Conservation (phyloP, 1,140 invertebrate species). For the Octopus sinensis region DNA sequence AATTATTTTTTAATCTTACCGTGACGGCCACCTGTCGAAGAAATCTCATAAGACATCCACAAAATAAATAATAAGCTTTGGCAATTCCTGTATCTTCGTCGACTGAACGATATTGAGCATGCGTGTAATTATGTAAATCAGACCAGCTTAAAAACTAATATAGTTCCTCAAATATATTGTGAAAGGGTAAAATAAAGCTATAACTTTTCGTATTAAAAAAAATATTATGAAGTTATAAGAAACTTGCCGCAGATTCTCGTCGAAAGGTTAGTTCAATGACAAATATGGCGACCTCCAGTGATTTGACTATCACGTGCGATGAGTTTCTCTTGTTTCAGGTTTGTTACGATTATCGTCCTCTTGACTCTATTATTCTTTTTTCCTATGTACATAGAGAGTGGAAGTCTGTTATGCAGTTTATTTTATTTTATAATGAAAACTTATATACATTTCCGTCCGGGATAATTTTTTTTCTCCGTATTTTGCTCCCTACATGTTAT, state of each 20-base stretch:
- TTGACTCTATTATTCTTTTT: neutral
- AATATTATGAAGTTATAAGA: neutral
- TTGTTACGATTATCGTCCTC: neutral
- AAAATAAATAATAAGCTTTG: neutral
- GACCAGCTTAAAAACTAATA: too few species aligned
- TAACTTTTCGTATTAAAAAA: neutral
- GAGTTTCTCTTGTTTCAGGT: constrained; percentile 47
- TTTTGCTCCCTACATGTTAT: too few species aligned
- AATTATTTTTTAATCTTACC: neutral
- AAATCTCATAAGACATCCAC: constrained; percentile 3
- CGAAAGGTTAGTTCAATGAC: constrained; percentile 15
- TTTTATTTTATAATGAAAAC: too few species aligned
- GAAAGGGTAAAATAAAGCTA: too few species aligned
- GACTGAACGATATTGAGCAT: neutral
- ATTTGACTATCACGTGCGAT: constrained; percentile 32
- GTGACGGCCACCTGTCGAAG: constrained; percentile 1
- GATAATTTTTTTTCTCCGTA: too few species aligned
- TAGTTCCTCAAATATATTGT: too few species aligned
- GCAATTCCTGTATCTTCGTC: neutral
- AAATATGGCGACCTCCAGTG: constrained; percentile 45
- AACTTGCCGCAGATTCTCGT: neutral
- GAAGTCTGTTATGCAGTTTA: too few species aligned
- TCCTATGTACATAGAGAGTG: neutral
- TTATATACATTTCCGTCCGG: too few species aligned
- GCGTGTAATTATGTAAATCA: neutral